phyloP scores from a whole-genome alignment of 2,888 invertebrate genomes.

The Cephus pygmeus region DNA sequence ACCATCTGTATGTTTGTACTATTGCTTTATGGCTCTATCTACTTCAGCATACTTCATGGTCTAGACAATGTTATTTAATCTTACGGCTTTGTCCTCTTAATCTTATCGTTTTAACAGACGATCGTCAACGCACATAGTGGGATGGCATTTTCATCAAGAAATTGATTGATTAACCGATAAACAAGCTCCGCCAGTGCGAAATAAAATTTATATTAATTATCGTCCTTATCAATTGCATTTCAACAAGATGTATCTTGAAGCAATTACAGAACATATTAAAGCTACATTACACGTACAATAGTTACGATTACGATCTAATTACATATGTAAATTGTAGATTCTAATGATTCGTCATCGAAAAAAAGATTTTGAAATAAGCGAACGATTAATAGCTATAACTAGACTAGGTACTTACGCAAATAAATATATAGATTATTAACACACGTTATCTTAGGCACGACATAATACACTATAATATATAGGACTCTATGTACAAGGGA shows the following conservation, averaged over 20 bases:
- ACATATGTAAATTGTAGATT: not conserved
- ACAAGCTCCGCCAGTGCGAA: not conserved
- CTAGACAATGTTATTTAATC: not conserved
- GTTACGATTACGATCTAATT: not conserved
- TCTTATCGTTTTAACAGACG: not conserved
- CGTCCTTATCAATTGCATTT: not conserved
- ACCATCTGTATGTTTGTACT: not conserved
- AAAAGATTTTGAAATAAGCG: not conserved
- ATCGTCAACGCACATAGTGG: not conserved
- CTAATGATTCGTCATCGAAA: not conserved
- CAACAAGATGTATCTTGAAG: not conserved
- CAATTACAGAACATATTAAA: not conserved
- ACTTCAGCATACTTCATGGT: not conserved
- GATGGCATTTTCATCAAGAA: not conserved
- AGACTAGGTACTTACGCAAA: not conserved
- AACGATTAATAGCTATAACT: not conserved
- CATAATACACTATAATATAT: not conserved
- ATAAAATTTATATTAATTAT: not conserved
- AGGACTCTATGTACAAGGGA: not conserved
- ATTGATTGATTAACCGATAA: not conserved
- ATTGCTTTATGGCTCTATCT: not conserved
- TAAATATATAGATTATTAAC: not conserved
- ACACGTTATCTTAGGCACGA: not conserved
- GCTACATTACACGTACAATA: not conserved
- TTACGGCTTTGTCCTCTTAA: not conserved